phyloP scores from a whole-genome alignment of 2,113 vertebrate species.

The Euleptes europaea region DNA sequence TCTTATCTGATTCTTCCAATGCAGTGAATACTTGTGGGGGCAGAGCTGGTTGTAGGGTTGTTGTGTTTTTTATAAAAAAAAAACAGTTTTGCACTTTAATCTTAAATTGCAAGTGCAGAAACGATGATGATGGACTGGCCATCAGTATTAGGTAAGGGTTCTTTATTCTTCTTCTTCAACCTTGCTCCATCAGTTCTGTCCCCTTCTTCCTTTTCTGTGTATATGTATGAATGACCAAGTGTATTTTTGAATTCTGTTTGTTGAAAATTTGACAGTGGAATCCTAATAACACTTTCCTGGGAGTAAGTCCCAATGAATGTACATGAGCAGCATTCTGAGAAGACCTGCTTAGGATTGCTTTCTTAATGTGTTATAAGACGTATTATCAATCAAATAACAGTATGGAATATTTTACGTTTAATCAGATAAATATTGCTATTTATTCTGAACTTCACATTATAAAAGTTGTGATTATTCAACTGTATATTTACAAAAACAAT shows the following conservation, averaged over 20 bases:
- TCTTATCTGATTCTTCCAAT: neutral
- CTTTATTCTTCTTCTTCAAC: neutral
- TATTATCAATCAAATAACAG: neutral
- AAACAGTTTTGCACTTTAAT: neutral
- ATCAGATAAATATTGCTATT: neutral
- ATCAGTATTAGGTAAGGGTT: neutral
- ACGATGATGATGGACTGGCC: neutral
- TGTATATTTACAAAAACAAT: slow-evolving; percentile 5
- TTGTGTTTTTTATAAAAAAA: neutral
- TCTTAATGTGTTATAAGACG: neutral
- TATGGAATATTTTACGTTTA: neutral
- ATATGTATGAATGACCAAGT: neutral
- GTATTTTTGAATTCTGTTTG: neutral
- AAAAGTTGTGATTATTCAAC: neutral
- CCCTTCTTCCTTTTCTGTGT: neutral
- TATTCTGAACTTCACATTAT: neutral
- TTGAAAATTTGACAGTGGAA: neutral
- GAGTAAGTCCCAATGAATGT: too few relatives aligned
- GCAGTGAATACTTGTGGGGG: neutral
- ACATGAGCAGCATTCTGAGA: too few relatives aligned
- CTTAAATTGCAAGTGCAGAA: neutral
- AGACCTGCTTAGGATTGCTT: too few relatives aligned
- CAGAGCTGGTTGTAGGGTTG: neutral
- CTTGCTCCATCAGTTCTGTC: neutral
- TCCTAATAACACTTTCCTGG: too few relatives aligned